A percentile compares a stretch with the other conserved stretches of the same genome.
Conservation (phyloP, 2,888 invertebrate genomes). For the Campoplex capitator region DNA sequence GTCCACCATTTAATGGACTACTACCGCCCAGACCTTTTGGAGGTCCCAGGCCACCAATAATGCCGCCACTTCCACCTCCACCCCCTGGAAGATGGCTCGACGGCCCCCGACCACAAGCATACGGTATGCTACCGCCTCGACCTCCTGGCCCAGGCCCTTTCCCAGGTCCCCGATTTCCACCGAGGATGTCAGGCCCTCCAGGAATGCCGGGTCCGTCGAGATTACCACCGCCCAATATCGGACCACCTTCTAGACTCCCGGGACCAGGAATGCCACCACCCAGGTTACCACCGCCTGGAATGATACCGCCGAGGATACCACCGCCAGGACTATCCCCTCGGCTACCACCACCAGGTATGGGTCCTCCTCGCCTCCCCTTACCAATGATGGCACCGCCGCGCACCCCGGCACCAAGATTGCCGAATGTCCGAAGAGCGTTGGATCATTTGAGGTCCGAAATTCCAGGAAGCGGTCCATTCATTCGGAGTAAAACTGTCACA, state of each 20-base stretch:
- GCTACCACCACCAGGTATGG: conserved; percentile 41
- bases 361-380: conserved; percentile 21
- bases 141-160: conserved; percentile 37
- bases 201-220: conserved; percentile 65
- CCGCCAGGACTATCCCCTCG: conserved; percentile 49
- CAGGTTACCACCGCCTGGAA: conserved; percentile 64
- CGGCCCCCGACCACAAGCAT: conserved; percentile 66
- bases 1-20: conserved; percentile 70
- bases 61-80: conserved; percentile 67
- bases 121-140: conserved; percentile 64
- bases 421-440: conserved; percentile 31
- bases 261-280: conserved; percentile 71
- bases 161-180: conserved; percentile 42
- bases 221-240: conserved; percentile 63
- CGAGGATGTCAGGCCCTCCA: conserved; percentile 59
- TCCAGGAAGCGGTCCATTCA: conserved; percentile 17
- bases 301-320: conserved; percentile 36
- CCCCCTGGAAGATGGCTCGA: conserved; percentile 56
- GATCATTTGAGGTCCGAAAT: conserved; percentile 27
- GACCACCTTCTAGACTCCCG: conserved; percentile 69
- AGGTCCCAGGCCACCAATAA: conserved; percentile 69
- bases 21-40: conserved; percentile 64
- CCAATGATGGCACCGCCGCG: conserved; percentile 31
- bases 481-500: conserved; percentile 28
- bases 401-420: conserved; percentile 39